Evolutionary conservation across 92 coral and sea anemone genomes (phyloP).

Genomic region (Metridium senile): DNA sequence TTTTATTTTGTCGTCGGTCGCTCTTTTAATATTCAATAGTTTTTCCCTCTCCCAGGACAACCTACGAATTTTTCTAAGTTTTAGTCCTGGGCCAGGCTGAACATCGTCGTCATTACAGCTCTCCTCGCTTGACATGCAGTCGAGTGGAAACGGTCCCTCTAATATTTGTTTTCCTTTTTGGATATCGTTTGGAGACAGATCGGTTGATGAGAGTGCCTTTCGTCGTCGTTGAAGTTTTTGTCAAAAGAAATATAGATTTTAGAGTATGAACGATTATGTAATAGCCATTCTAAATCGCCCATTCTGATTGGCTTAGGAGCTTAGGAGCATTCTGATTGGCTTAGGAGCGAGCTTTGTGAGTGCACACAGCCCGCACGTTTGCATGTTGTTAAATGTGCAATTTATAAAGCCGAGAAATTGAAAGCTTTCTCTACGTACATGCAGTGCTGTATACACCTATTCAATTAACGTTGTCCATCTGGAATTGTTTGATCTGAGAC

Average conservation of each 20-base stretch:
- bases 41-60: slow-evolving; percentile 44
- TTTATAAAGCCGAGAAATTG: too few relatives aligned
- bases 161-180: slow-evolving; percentile 21
- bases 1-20: slow-evolving; percentile 25
- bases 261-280: too few relatives aligned
- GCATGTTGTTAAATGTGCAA: too few relatives aligned
- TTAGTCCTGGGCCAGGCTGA: slow-evolving; percentile 31
- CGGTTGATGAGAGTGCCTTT: not conserved
- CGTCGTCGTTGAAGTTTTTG: not conserved
- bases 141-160: slow-evolving; percentile 17
- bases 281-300: too few relatives aligned
- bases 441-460: too few relatives aligned
- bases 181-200: slow-evolving; percentile 21
- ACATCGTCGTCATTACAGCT: slow-evolving; percentile 38
- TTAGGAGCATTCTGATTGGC: too few relatives aligned
- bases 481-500: too few relatives aligned
- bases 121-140: slow-evolving; percentile 47
- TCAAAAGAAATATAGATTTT: slow-evolving; percentile 22
- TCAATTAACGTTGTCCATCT: too few relatives aligned
- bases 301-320: too few relatives aligned
- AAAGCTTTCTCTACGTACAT: too few relatives aligned
- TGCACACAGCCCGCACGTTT: too few relatives aligned
- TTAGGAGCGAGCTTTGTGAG: too few relatives aligned
- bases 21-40: slow-evolving; percentile 28
- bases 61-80: slow-evolving; percentile 38